Base-by-base conservation (phyloP, 2,797 vertebrate species). In the Arctocebus calabarensis region DNA sequence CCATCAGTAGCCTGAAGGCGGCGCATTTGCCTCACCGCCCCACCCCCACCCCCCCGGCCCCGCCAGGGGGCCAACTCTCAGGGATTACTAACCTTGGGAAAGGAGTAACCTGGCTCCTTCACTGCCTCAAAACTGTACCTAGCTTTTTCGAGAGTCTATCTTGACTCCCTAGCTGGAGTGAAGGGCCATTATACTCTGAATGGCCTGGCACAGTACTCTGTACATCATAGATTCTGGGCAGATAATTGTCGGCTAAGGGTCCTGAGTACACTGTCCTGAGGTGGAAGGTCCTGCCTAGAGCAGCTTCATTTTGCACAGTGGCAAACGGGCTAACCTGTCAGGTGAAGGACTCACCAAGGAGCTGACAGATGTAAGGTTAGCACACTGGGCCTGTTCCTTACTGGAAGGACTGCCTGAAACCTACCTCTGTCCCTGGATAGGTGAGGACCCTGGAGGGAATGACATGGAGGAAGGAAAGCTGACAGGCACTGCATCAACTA, bases 241-340 rank as follows among this genome's bases (percentile, higher is more conserved):
- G 81, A 73, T 66, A 59, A 77, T 20, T 34, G 4, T n/a, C 61
- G 8, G 29, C 89, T 77, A 57, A 32, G 61, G 23, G 57, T 48
- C 64, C 73, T 90, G 73, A 90, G 83, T 12, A 48, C 32, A 11
- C 78, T 83, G 8, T 62, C 74, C 52, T 40, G 34, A 84, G 27
- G 45, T 5, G 3, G 27, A 78, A 75, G 45, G 66, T 71, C 82
- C 48, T 85, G 66, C 45, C 32, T 40, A 62, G 52, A 95, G 59
- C 61, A 34, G 55, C 82, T 70, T 90, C 77, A 90, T 55, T 94
- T 59, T 78, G 52, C 37, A 66, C 6, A 77, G 95, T 68, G 92
- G 83, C 57, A 82, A 90, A 88, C 6, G 5, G 40, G 10, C 78
- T 83, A 43, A 91, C 25, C 20, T 75, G 62, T n/a, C 14, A 79